Evolutionary conservation across 1,140 invertebrate genomes (phyloP).

Genomic region (Maconellicoccus hirsutus): DNA sequence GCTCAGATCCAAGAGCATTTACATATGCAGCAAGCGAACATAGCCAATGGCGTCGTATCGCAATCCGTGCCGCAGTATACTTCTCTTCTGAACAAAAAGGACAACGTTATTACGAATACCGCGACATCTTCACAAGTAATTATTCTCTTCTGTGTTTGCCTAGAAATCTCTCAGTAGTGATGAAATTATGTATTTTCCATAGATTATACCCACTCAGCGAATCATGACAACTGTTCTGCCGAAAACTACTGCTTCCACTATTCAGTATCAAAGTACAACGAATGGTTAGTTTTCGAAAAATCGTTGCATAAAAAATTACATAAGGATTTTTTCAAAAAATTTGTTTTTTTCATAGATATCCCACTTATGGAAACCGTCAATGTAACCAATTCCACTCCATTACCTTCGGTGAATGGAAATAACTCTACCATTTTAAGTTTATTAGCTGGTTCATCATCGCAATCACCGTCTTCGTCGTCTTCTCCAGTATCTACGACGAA

Average conservation of each 20-base stretch:
- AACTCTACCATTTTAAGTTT: constrained; percentile 15
- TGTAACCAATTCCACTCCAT: neutral
- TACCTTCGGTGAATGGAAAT: constrained; percentile 4
- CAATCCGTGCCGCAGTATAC: constrained; percentile 7
- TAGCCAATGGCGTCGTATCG: neutral
- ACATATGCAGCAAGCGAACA: neutral
- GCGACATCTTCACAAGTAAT: neutral
- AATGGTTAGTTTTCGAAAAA: neutral
- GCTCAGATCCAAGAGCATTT: constrained; percentile 11
- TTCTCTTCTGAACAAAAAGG: neutral
- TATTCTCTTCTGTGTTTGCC: neutral
- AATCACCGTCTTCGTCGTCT: neutral
- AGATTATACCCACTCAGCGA: neutral
- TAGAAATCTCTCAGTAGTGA: neutral
- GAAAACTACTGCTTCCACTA: neutral
- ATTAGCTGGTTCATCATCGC: neutral
- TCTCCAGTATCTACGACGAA: neutral
- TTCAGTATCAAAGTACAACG: neutral
- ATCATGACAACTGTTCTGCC: neutral
- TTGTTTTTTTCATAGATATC: neutral
- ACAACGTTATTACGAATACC: neutral
- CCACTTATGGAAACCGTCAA: neutral
- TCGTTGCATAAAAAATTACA: neutral
- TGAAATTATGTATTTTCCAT: neutral
- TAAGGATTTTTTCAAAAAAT: neutral